Base-by-base conservation (phyloP, 2,888 invertebrate species). In the Thymelicus lineola region DNA sequence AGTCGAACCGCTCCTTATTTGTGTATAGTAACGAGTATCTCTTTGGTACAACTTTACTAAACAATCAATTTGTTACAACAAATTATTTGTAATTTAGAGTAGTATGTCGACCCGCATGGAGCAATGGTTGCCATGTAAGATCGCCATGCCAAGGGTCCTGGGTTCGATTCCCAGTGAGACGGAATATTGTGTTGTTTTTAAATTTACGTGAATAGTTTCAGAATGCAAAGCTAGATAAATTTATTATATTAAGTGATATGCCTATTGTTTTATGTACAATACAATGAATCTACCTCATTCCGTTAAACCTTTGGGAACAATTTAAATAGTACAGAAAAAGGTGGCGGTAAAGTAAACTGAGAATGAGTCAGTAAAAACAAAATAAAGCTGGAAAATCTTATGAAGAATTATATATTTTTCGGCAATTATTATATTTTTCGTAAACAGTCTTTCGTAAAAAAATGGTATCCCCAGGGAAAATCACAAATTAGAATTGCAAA, bases 401-500 rank as follows among this genome's bases (percentile, higher is more conserved):
- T 10, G 53, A 60, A 60, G 38, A 53, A 17, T 14, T 28, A 50
- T 60, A 60, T 20, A 60, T 60, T 67, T 67, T 60, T 60, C 59
- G 45, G 35, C 48, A 62, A 46, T 63, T 48, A 63, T 38, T 63
- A 36, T 35, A 7, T 63, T 57, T 48, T 20, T 36, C 45, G 45
- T 9, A 46, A 45, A 14, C 58, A 38, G 48, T 62, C 48, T 62
- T 38, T 63, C 12, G 50, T 50, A 38, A n/a, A 59, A 28, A 46
- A 63, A 73, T 72, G 68, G 68, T 75, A 68, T 74, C 55, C 70
- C 50, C 70, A 46, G 74, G 73, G 73, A 28, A 72, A 74, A 74
- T 75, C 72, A 70, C 66, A 70, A 72, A 74, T 74, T 73, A 73
- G 74, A 75, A 74, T 75, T 74, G 75, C 70, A 72, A 71, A 75